Base-by-base conservation (phyloP, 2,797 vertebrate species). In the Hapalemur alaotrensis region DNA sequence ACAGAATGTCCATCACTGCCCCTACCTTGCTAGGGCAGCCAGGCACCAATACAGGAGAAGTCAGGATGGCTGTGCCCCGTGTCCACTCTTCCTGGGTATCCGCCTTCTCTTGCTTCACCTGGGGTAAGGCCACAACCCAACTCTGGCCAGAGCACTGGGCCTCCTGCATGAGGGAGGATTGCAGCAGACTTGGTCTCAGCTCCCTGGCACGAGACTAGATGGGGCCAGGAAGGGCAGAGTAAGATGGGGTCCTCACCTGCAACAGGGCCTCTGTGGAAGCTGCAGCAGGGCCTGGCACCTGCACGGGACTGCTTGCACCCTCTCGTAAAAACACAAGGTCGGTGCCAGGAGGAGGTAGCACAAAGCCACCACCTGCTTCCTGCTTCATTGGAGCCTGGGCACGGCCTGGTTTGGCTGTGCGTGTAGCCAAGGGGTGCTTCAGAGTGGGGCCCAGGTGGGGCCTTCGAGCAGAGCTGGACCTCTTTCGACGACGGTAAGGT, bases 311-410 rank as follows among this genome's bases (percentile, higher is more conserved):
- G 96, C 92, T 92, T 67, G 96, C 96, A 8, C 96, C 96, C 81
- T 98, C 97, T 65, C 92, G 96, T 76, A 98, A 93, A 92, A 98
- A 96, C 84, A 97, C 97, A 83, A 98, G 95, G 79, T 98, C 96
- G 4, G 97, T 97, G 96, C 97, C 97, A 75, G 97, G 97, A 1
- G 96, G 97, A 28, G 98, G 95, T 65, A 97, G 54, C 78, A 97
- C 95, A 69, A 97, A 97, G 87, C 91, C 89, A 83, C 70, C 72
- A 76, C 96, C 88, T 7, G 73, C 52, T 82, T 97, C 96, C 52
- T 95, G 72, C 61, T 94, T 97, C 81, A 90, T 7, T 89, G 85
- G 81, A 76, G 69, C 43, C 25, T 69, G 96, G 38, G 78, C 38
- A 67, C 14, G 89, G 61, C 73, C 75, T 81, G 67, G n/a, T 52